These are phyloP conservation scores for Apoda limacodes DNA, from an alignment of 2,888 invertebrate species.

Conservation along the genomic window DNA sequence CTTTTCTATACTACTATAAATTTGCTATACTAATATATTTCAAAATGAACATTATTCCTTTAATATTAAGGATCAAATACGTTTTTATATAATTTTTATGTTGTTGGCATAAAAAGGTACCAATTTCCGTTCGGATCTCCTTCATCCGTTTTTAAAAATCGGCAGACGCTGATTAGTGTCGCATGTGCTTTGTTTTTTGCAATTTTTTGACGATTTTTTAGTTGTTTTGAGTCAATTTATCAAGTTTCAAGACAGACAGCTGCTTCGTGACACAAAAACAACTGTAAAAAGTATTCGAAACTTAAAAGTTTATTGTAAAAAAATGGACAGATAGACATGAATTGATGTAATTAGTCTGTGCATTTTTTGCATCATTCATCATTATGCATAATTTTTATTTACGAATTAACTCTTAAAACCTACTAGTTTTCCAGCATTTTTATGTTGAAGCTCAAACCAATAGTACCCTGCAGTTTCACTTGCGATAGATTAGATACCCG, in stretches of 20 bases:
- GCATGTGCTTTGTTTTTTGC: constrained; percentile 52
- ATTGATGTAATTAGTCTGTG: no score
- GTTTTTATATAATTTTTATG: constrained; percentile 9
- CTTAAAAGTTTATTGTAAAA: no score
- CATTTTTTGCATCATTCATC: no score
- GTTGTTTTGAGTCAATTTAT: constrained; percentile 43
- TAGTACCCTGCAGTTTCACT: no score
- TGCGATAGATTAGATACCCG: no score
- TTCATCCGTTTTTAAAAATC: constrained; percentile 64
- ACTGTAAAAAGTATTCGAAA: no score
- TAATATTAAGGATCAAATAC: constrained; percentile 16
- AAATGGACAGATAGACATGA: no score
- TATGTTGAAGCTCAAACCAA: no score
- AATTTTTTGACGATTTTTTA: constrained; percentile 45
- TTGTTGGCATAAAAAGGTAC: constrained; percentile 50
- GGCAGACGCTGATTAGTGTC: constrained; percentile 56
- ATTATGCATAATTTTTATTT: no score
- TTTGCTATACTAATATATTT: not conserved
- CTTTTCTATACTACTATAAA: constrained; percentile 16
- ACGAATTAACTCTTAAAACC: no score
- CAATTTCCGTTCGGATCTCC: constrained; percentile 60
- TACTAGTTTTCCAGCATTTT: no score
- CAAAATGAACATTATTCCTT: constrained; percentile 21
- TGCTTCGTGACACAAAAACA: constrained; percentile 32
- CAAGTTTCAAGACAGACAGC: constrained; percentile 47